Base-by-base conservation (phyloP, 2,113 vertebrate species). In the Corythoichthys intestinalis region DNA sequence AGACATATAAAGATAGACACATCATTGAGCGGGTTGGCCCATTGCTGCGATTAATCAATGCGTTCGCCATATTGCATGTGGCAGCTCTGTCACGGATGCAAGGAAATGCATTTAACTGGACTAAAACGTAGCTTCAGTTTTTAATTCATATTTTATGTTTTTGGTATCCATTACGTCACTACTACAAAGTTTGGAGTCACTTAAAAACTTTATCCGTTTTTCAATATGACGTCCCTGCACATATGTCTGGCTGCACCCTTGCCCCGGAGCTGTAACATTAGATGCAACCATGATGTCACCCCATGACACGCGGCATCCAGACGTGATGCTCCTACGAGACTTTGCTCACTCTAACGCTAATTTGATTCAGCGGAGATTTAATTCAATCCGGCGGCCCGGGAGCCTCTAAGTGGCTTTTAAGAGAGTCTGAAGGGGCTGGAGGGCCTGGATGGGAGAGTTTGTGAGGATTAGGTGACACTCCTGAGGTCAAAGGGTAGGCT, bases 311-410 rank as follows among this genome's bases (percentile, higher is more conserved):
- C 73, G 66, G 74, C 69, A 76, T 72, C 78, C 70, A 77, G 86
- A 84, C 86, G 80, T 4, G 78, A 74, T 75, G 74, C 72, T 82
- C 85, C 79, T 72, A 2, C 12, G 82, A 85, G 83, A 85, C 77
- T 62, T 78, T 76, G 76, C 84, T 87, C 82, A 80, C 72, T 89
- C 81, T 76, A 77, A 73, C 75, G 72, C 78, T 52, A 74, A 83
- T 89, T 82, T 79, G 82, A 88, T 87, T 87, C 82, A 83, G 85
- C 75, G 66, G 50, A 67, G 77, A 70, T 73, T 74, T 85, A 81
- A 89, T 86, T 89, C 79, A 81, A 85, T 84, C 76, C 15, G 54
- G 67, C 71, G 85, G 76, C 58, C 67, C 53, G 64, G 66, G 69
- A 77, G 77, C 72, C 75, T 83, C 67, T 83, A 78, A 83, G 80